phyloP scores from a whole-genome alignment of 2,888 invertebrate species.

The Trissolcus brochymenae region DNA sequence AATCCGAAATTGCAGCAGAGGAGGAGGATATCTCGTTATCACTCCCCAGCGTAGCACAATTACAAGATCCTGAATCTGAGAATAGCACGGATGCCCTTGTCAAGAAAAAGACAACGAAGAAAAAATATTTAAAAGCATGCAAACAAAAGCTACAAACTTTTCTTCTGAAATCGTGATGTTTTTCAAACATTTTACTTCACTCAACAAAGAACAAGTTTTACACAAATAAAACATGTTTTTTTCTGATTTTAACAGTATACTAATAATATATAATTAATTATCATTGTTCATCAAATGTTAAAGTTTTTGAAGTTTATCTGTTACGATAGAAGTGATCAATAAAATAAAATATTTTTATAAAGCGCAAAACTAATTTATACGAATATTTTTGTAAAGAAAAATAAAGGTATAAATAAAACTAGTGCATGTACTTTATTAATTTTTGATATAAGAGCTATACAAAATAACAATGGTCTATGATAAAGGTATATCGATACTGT shows the following conservation, averaged over 20 bases:
- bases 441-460: no score
- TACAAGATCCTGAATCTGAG: slow-evolving; percentile 54
- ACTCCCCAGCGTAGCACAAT: slow-evolving; percentile 60
- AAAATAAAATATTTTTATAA: no score
- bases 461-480: no score
- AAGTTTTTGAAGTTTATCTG: no score
- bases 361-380: no score
- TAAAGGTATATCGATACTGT: no score
- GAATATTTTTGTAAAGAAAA: no score
- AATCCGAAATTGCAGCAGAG: background rate
- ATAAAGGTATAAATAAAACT: no score
- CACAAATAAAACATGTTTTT: background rate
- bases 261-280: no score
- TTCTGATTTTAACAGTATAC: background rate
- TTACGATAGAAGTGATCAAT: no score
- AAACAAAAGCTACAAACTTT: slow-evolving; percentile 63
- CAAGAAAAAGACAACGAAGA: slow-evolving; percentile 55
- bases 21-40: slow-evolving; percentile 45
- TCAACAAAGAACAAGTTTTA: background rate
- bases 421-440: no score
- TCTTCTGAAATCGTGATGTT: slow-evolving; percentile 59
- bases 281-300: no score
- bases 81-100: background rate
- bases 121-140: slow-evolving; percentile 57
- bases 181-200: background rate